These are phyloP conservation scores for Herpetotheres cachinnans DNA, from an alignment of 2,113 vertebrate species.

Conservation along the genomic window DNA sequence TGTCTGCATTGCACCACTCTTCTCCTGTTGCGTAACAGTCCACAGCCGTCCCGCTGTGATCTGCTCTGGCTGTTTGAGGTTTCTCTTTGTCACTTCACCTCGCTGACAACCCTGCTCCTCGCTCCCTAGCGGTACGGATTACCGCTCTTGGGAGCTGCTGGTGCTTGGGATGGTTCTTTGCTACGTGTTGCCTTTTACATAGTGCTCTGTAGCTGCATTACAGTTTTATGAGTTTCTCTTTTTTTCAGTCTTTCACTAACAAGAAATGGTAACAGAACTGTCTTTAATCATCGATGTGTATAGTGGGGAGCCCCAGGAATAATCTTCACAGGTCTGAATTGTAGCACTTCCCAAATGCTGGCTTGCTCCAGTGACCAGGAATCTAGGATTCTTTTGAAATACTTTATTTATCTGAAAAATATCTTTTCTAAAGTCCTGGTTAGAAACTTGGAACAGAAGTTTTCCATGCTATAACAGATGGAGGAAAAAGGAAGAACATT, in stretches of 20 bases:
- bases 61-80: background rate
- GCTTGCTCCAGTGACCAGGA: background rate
- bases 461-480: background rate
- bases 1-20: constrained; percentile 16
- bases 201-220: background rate
- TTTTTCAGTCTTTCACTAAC: background rate
- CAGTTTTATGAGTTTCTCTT: background rate
- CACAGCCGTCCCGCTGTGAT: background rate
- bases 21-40: background rate
- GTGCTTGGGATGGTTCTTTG: background rate
- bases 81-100: background rate
- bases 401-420: background rate
- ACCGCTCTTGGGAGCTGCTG: background rate
- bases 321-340: background rate
- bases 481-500: background rate
- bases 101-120: rapidly evolving
- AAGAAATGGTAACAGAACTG: background rate
- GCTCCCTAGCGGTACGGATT: rapidly evolving
- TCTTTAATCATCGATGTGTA: background rate
- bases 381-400: background rate
- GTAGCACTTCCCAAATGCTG: background rate
- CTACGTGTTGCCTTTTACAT: background rate
- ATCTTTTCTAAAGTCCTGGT: background rate
- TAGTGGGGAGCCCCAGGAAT: background rate
- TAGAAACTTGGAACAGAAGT: background rate